Evolutionary conservation across 2,113 vertebrate species (phyloP), one percentile per base, ranked within the genome.

Genomic region (Clupea harengus): DNA sequence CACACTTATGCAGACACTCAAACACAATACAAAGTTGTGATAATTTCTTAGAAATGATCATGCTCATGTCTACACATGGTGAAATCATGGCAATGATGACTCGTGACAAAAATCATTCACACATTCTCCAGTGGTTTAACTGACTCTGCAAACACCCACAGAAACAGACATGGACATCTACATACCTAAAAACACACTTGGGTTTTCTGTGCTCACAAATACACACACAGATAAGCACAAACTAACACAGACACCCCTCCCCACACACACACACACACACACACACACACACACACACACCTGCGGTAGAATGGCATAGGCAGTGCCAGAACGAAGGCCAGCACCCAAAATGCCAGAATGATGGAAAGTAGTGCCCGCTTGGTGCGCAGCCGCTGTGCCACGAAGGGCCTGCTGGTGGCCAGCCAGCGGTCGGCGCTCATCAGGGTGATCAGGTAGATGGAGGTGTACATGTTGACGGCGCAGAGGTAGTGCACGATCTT

Each of bases 361-460:
- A 95, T 57, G 46, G 87, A n/a, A 85, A 94, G 87, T 8, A 96
- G 93, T 22, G 93, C 89, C 15, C 86, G 91, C 54, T 94, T 96
- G 67, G 94, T 97, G 64, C 96, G 95, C 86, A 97, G 90, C 45
- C 92, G 93, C 88, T 97, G 96, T 9, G 96, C 95, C 88, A 96
- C 25, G 75, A 96, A 97, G 2, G 97, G 97, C 47, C 91, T 93
- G 0, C 91, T 91, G 64, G 97, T 96, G 0, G 97, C 97, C 60
- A 97, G 87, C 93, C 96, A 97, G 86, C 97, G 96, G 92, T 98
- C 96, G 90, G 96, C 89, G 86, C 97, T 97, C 95, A 97, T 97
- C 92, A 97, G 92, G 67, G 92, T 92, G 91, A 97, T 97, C 88
- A 97, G 94, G 92, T 97, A 95, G 85, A 98, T 96, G 88, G 97